Evolutionary conservation across 2,888 invertebrate species (phyloP), one percentile per base, ranked within the genome.

Genomic region (Drosophila mayaguana): DNA sequence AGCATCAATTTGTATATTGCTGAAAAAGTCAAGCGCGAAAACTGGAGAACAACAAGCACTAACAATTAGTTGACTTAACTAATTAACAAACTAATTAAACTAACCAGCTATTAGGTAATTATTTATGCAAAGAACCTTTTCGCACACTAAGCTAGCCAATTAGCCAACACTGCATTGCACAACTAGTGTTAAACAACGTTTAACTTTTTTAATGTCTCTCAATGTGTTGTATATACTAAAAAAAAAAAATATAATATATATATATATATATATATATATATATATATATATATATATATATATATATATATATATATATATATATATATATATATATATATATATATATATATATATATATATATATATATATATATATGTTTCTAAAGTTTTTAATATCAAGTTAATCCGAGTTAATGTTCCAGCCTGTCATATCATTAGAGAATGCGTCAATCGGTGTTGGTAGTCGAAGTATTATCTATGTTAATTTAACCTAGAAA

Each of bases 1-100:
- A 87, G 85, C 85, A 87, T 80, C 77, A 89, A 84, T 84, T 50
- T 84, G 89, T 88, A 82, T 46, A 89, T 89, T 87, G 88, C 85
- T 82, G 85, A 84, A 76, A 59, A 75, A 87, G 85, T 80, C 74
- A 83, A 83, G 78, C 76, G 66, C 70, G 56, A 72, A 50, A 86
- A 74, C 87, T 72, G 89, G 89, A 88, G 75, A 77, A 71, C 22
- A 71, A 78, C 84, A 83, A 88, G 89, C 89, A 83, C 84, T 87
- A 81, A 83, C 78, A 83, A 81, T 75, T 75, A 84, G 69, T 62
- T 34, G 56, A 67, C 62, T 36, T 25, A 59, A 64, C 61, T 42
- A 61, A 60, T 36, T 14, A 40, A 46, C 45, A 12, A 36, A 36
- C 62, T 34, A 59, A 66, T 32, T 20, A 18, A 38, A 59, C 28